phyloP scores from a whole-genome alignment of 1,140 invertebrate genomes.

The Chymomyza costata region DNA sequence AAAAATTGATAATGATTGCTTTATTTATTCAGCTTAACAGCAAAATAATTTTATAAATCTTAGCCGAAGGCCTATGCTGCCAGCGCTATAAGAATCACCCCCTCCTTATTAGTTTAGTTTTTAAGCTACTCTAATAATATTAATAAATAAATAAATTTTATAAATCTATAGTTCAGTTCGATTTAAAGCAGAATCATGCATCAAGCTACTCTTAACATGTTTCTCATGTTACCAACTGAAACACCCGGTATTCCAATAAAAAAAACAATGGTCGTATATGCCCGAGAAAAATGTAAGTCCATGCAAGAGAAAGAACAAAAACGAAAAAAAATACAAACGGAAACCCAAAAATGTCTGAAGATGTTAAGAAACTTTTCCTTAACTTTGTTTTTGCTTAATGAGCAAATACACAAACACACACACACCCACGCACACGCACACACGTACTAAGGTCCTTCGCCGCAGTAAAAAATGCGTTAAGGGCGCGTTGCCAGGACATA shows the following conservation, averaged over 20 bases:
- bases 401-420: constrained; percentile 58
- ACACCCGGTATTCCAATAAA: constrained; percentile 46
- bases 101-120: too few relatives aligned
- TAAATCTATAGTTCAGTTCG: too few relatives aligned
- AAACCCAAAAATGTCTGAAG: constrained; percentile 66
- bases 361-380: constrained; percentile 57
- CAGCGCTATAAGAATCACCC: too few relatives aligned
- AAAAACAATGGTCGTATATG: constrained; percentile 41
- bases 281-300: constrained; percentile 22
- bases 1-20: too few relatives aligned
- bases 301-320: constrained; percentile 19
- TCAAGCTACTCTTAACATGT: too few relatives aligned
- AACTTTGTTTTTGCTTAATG: constrained; percentile 74
- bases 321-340: constrained; percentile 35
- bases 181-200: too few relatives aligned
- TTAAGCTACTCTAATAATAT: too few relatives aligned
- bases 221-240: too few relatives aligned
- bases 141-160: too few relatives aligned
- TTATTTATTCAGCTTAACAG: too few relatives aligned
- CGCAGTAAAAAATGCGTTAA: constrained; percentile 66
- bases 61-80: too few relatives aligned
- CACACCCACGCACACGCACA: constrained; percentile 22
- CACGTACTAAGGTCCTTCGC: constrained; percentile 11
- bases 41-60: too few relatives aligned
- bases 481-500: constrained; percentile 54